Conservation (phyloP, 2,888 invertebrate species). For the Trilocha varians region DNA sequence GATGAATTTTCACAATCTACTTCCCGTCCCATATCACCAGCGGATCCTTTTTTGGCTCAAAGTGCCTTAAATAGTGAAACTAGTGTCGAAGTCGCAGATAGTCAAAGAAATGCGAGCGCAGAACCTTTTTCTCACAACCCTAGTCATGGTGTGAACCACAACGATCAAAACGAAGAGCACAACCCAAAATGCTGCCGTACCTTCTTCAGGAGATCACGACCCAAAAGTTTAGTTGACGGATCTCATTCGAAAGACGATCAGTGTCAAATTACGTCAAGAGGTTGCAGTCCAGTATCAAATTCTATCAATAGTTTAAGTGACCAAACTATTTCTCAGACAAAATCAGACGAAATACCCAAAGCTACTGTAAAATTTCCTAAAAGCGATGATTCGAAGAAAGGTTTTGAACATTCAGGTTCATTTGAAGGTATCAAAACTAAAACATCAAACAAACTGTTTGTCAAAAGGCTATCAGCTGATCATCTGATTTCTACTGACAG, state of each 20-base stretch:
- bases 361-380: slow-evolving; percentile 58
- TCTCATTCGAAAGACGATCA: slow-evolving; percentile 39
- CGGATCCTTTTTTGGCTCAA: slow-evolving; percentile 61
- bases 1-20: slow-evolving; percentile 55
- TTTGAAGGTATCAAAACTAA: slow-evolving; percentile 64
- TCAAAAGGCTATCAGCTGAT: slow-evolving; percentile 64
- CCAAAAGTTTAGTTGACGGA: slow-evolving; percentile 53
- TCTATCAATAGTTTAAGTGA: slow-evolving; percentile 52
- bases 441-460: slow-evolving; percentile 60
- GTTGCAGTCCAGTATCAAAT: slow-evolving; percentile 52
- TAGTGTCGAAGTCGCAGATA: slow-evolving; percentile 30
- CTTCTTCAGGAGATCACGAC: slow-evolving; percentile 59
- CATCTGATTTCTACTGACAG: slow-evolving; percentile 60
- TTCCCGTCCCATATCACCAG: slow-evolving; percentile 64
- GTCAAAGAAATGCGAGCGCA: slow-evolving; percentile 28
- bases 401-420: slow-evolving; percentile 61
- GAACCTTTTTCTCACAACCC: slow-evolving; percentile 34
- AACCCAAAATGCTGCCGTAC: slow-evolving; percentile 59
- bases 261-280: slow-evolving; percentile 26
- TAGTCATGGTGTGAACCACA: slow-evolving; percentile 27
- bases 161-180: slow-evolving; percentile 44
- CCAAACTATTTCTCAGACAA: slow-evolving; percentile 45
- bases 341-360: slow-evolving; percentile 60
- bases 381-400: slow-evolving; percentile 47
- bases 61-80: slow-evolving; percentile 46